Conservation (phyloP, 2,113 vertebrate species). For the Echinops telfairi region DNA sequence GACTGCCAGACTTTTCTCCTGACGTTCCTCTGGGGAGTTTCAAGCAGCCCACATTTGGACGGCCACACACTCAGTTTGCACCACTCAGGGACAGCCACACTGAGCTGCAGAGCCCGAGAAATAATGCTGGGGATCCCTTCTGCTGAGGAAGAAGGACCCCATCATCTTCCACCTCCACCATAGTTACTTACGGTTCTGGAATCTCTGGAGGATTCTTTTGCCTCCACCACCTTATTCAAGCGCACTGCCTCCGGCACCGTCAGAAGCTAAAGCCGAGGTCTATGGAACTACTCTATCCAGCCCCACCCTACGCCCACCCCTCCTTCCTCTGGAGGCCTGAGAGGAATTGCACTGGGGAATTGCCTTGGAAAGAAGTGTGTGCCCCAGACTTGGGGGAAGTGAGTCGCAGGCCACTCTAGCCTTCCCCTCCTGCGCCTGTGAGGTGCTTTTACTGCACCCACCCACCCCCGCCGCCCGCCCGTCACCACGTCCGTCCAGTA, state of each 20-base stretch:
- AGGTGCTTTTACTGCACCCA: too few species aligned
- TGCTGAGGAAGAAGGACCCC: rapidly evolving
- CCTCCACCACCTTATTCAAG: neutral
- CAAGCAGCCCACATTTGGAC: neutral
- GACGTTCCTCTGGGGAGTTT: too few species aligned
- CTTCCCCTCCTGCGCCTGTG: rapidly evolving
- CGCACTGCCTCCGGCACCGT: too few species aligned
- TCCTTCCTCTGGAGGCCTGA: neutral
- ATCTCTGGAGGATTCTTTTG: neutral
- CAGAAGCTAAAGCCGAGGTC: neutral
- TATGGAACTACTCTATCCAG: rapidly evolving
- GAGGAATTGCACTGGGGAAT: rapidly evolving
- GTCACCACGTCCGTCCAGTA: too few species aligned
- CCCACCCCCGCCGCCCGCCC: too few species aligned
- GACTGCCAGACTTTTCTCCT: too few species aligned
- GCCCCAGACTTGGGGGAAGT: neutral
- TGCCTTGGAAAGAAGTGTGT: too few species aligned
- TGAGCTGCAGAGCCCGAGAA: neutral
- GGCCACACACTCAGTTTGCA: neutral
- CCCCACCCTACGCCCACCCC: neutral
- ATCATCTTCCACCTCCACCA: neutral
- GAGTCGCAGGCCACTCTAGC: rapidly evolving
- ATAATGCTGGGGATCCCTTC: neutral
- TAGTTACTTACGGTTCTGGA: neutral
- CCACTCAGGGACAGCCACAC: neutral